Conservation (phyloP, 2,888 invertebrate species). For the Phengaris alcon region DNA sequence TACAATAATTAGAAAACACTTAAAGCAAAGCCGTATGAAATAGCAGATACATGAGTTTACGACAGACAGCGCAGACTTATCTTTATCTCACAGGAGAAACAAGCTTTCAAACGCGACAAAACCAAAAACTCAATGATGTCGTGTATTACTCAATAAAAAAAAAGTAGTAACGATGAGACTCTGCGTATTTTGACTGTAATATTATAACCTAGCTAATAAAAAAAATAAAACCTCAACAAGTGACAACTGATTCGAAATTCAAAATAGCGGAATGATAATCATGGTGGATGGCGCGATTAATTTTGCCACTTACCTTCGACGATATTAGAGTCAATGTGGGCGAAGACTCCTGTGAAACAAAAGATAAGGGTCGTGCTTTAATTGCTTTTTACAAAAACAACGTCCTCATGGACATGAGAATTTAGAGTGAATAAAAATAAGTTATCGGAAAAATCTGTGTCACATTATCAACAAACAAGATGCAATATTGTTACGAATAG, state of each 20-base stretch:
- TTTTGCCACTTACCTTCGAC: constrained; percentile 83
- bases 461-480: background rate
- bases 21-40: constrained; percentile 19
- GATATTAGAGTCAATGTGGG: constrained; percentile 88
- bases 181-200: background rate
- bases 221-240: background rate
- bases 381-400: constrained; percentile 48
- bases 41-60: constrained; percentile 15
- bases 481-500: background rate
- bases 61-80: constrained; percentile 14
- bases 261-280: constrained; percentile 34
- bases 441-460: background rate
- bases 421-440: constrained; percentile 1
- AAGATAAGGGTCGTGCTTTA: constrained; percentile 72
- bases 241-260: constrained; percentile 22
- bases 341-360: constrained; percentile 86
- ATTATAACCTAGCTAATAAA: constrained; percentile 32
- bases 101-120: constrained; percentile 5
- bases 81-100: constrained; percentile 22
- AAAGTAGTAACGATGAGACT: background rate
- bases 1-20: background rate
- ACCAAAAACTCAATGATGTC: background rate
- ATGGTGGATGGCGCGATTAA: constrained; percentile 38
- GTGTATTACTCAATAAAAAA: background rate
- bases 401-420: constrained; percentile 22